Conservation (phyloP, 2,797 vertebrate species). For the Morus bassanus region DNA sequence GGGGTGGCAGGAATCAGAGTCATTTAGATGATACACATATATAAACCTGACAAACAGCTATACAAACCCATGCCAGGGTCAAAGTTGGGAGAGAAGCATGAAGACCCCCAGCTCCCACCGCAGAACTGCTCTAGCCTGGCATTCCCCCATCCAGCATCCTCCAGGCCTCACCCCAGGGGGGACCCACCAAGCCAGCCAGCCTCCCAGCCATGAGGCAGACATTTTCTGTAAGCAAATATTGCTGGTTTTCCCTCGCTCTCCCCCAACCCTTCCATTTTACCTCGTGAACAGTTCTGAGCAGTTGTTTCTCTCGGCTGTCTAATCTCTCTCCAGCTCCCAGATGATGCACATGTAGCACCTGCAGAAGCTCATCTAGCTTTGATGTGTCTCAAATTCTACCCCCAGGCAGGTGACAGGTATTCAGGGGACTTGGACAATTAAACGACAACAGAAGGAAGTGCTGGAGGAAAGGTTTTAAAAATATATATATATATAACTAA, state of each 20-base stretch:
- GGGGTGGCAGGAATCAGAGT: background rate
- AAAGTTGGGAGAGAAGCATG: accelerated
- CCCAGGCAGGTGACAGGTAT: background rate
- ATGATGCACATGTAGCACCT: background rate
- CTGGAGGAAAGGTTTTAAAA: background rate
- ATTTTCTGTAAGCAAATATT: background rate
- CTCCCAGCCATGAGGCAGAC: background rate
- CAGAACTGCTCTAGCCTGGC: background rate
- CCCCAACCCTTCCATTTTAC: background rate
- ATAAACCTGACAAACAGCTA: background rate
- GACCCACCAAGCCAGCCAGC: background rate
- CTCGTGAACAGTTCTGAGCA: background rate
- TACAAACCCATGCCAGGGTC: background rate
- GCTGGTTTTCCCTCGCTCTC: background rate
- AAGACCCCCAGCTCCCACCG: background rate
- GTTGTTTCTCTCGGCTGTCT: background rate
- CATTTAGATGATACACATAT: background rate
- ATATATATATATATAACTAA: background rate
- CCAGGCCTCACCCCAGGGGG: background rate
- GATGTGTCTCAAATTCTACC: slow-evolving; percentile 25
- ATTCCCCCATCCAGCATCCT: background rate
- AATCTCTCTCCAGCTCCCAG: background rate
- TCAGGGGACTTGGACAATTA: slow-evolving; percentile 1
- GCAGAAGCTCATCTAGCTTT: slow-evolving; percentile 6
- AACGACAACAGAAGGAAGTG: slow-evolving; percentile 6